phyloP scores from a whole-genome alignment of 2,113 vertebrate genomes.

The Etia nguti region DNA sequence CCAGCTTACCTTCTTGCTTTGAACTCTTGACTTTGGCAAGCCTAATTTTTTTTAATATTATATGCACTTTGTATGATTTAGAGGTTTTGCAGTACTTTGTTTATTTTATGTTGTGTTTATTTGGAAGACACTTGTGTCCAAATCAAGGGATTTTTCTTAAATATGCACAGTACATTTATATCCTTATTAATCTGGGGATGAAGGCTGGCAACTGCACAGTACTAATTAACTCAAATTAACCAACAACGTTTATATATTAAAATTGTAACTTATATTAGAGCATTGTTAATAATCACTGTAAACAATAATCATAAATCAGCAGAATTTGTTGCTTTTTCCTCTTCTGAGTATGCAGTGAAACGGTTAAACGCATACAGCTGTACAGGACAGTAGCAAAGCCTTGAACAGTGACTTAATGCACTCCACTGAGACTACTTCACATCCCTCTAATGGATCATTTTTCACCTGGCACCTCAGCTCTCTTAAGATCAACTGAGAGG shows the following conservation, averaged over 20 bases:
- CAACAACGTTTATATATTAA: neutral
- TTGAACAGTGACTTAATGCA: conserved; percentile 56
- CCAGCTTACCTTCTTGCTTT: neutral
- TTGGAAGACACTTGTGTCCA: neutral
- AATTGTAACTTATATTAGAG: neutral
- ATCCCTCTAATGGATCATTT: conserved; percentile 63
- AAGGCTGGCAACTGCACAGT: neutral
- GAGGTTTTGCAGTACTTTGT: neutral
- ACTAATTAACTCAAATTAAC: neutral
- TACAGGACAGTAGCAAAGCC: conserved; percentile 24
- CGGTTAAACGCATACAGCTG: conserved; percentile 8
- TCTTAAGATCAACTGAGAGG: conserved; percentile 62
- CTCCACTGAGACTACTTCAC: conserved; percentile 35
- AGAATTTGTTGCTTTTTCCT: neutral
- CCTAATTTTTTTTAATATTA: neutral
- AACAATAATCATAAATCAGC: neutral
- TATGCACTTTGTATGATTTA: neutral
- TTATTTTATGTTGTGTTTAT: neutral
- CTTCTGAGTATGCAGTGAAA: neutral
- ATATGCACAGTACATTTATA: neutral
- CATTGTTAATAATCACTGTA: neutral
- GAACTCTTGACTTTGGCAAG: neutral
- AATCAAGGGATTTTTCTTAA: neutral
- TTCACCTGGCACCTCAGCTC: conserved; percentile 61
- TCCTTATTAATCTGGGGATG: neutral